These are phyloP conservation scores for Lepus europaeus DNA, from an alignment of 2,113 vertebrate species.

Conservation along the genomic window DNA sequence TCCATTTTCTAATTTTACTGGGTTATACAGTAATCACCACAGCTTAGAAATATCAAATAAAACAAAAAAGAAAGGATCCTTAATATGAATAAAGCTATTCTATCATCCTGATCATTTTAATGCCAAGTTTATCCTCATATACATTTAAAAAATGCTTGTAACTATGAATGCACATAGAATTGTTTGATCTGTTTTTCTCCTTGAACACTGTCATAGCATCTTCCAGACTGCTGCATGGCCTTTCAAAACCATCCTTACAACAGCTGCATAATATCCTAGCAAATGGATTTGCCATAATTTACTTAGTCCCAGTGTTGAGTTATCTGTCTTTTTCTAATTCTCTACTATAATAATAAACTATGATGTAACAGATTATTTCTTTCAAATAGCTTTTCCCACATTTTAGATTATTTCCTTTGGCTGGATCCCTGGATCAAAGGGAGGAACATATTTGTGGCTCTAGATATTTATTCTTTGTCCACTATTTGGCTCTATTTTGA, in stretches of 20 bases:
- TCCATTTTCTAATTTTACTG: constrained; percentile 8
- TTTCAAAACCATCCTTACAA: constrained; percentile 31
- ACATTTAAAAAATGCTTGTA: background rate
- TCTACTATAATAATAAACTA: background rate
- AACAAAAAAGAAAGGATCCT: background rate
- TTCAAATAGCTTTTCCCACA: constrained; percentile 3
- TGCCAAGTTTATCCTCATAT: background rate
- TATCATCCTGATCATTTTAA: background rate
- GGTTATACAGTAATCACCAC: background rate
- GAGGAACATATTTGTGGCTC: background rate
- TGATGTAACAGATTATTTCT: background rate
- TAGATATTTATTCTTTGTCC: background rate
- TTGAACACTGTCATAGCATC: background rate
- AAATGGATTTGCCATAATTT: constrained; percentile 4
- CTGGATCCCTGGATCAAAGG: background rate
- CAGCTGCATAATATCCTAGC: background rate
- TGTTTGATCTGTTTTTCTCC: background rate
- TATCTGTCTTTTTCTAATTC: constrained; percentile 28
- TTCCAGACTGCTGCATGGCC: background rate
- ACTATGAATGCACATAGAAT: background rate
- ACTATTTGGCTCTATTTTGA: constrained; percentile 38
- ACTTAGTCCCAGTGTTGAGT: background rate
- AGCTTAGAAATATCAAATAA: background rate
- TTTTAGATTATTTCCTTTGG: constrained; percentile 17
- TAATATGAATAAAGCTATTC: background rate